Base-by-base conservation (phyloP, 1,140 invertebrate genomes). In the Belonocnema kinseyi region DNA sequence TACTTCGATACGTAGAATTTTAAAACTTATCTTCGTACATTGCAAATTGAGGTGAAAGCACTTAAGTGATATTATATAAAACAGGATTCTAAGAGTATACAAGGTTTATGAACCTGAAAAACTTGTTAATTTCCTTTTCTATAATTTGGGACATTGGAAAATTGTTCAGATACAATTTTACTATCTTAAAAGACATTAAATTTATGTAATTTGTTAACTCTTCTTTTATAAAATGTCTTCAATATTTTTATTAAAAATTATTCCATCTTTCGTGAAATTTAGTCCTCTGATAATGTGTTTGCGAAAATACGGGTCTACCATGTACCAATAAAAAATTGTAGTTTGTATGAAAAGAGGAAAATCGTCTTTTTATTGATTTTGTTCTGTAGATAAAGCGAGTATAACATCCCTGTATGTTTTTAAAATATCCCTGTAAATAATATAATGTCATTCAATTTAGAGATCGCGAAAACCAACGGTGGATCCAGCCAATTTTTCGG, bases 321-420 rank as follows among this genome's bases (percentile, higher is more conserved):
- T 73, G 74, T 79, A 70, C 74, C 61, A 66, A n/a, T 58, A 19
- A 50, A 71, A 74, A 16, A 80, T 50, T 50, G 14, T n/a, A n/a
- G 78, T 78, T 72, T 80, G 7, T 46, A 66, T 46, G n/a, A 66
- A 83, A 81, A 70, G 56, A 21, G 16, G 40, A 46, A 46, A 50
- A 17, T 66, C 12, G 40, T 40, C 40, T 13, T 40, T 33, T 16
- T 40, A 16, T 33, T 40, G 14, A 40, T 66, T n/a, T 40, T 66
- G 4, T 16, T n/a, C 26, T 76, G 72, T 73, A 40, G 46, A 75
- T 72, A 77, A 79, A 61, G 74, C 58, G 71, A 50, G 19, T 51
- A 26, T 77, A 4, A 78, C 7, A 12, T 73, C 26, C 26, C 74
- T 75, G 40, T 14, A 78, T 3, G 33, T 66, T 66, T 66, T 66